phyloP scores from a whole-genome alignment of 2,888 invertebrate species.

The Diadegma fenestrale region DNA sequence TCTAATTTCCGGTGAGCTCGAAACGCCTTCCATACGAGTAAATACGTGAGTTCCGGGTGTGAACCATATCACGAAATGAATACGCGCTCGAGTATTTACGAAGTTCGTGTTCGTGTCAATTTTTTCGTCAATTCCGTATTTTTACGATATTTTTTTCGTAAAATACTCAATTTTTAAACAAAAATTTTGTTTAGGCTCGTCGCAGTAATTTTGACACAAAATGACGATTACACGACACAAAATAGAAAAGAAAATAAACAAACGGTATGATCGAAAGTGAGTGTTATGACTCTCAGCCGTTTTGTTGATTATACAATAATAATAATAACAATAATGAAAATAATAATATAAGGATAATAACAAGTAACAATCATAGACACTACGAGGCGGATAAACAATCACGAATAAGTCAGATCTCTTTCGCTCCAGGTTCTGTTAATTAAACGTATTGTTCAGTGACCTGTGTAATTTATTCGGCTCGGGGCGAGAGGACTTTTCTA shows the following conservation, averaged over 20 bases:
- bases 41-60: conserved; percentile 68
- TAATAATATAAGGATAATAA: neutral
- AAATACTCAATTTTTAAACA: neutral
- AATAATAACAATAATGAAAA: neutral
- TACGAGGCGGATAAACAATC: conserved; percentile 52
- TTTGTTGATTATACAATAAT: conserved; percentile 33
- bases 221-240: conserved; percentile 42
- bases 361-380: neutral
- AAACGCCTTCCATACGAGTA: conserved; percentile 39
- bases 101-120: conserved; percentile 18
- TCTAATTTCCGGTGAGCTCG: conserved; percentile 69
- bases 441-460: conserved; percentile 67
- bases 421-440: conserved; percentile 61
- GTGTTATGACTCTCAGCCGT: conserved; percentile 25
- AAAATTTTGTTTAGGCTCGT: conserved; percentile 2
- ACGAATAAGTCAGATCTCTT: conserved; percentile 52
- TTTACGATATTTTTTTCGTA: neutral
- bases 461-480: conserved; percentile 66
- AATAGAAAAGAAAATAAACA: conserved; percentile 36
- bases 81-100: conserved; percentile 45
- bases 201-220: conserved; percentile 16
- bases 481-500: conserved; percentile 59
- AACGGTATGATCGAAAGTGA: conserved; percentile 42
- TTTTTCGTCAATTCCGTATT: neutral
- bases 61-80: conserved; percentile 49